phyloP scores from a whole-genome alignment of 92 coral and sea anemone genomes.

The Meandrina meandrites region DNA sequence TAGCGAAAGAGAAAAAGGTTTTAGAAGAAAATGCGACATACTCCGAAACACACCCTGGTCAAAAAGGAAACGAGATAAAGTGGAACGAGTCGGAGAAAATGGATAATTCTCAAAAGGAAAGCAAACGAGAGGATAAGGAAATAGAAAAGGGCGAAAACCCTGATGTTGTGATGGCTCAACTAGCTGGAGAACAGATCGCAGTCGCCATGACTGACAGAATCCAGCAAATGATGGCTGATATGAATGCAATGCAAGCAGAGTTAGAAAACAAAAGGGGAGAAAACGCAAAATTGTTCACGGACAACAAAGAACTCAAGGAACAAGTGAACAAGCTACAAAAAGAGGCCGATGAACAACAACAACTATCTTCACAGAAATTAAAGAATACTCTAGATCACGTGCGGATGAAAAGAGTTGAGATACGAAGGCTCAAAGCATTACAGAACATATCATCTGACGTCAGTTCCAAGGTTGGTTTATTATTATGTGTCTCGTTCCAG shows the following conservation, averaged over 20 bases:
- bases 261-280: constrained; percentile 7
- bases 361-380: not conserved
- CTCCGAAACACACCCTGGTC: not conserved
- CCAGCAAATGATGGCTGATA: not conserved
- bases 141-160: not conserved
- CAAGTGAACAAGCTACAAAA: constrained; percentile 5
- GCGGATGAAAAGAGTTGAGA: constrained; percentile 13
- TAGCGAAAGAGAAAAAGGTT: not conserved
- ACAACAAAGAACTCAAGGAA: constrained; percentile 18
- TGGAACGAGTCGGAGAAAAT: not conserved
- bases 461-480: not conserved
- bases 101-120: not conserved
- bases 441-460: not conserved
- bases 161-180: not conserved
- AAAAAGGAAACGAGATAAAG: not conserved
- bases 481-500: too few species aligned
- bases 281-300: not conserved
- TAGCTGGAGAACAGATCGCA: constrained; percentile 15
- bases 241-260: constrained; percentile 15
- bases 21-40: not conserved
- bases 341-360: not conserved
- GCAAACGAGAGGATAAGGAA: not conserved
- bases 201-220: constrained; percentile 24
- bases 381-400: constrained; percentile 27
- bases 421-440: constrained; percentile 10